Evolutionary conservation across 2,797 vertebrate genomes (phyloP).

Genomic region (Fratercula arctica): DNA sequence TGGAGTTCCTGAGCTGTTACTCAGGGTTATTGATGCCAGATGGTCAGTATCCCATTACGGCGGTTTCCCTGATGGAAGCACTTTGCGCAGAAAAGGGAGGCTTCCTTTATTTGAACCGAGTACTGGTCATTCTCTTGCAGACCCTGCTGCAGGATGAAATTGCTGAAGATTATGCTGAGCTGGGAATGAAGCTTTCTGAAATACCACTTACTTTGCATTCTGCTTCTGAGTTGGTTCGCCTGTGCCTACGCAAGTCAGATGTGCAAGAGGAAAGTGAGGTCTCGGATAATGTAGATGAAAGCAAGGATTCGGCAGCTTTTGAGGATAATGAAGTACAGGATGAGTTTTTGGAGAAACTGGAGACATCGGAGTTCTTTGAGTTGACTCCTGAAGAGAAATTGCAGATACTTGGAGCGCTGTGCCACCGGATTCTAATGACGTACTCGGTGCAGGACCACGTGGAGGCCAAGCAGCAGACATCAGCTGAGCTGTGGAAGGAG

Average conservation of each 20-base stretch:
- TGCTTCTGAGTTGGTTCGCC: slow-evolving; percentile 90
- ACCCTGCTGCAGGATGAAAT: slow-evolving; percentile 96
- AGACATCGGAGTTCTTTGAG: slow-evolving; percentile 93
- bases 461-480: slow-evolving; percentile 89
- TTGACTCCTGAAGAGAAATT: slow-evolving; percentile 91
- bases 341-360: slow-evolving; percentile 93
- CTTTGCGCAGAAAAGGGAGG: slow-evolving; percentile 91
- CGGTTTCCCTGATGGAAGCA: slow-evolving; percentile 90
- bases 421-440: slow-evolving; percentile 96
- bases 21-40: slow-evolving; percentile 91
- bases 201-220: slow-evolving; percentile 97
- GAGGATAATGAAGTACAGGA: slow-evolving; percentile 91
- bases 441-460: slow-evolving; percentile 96
- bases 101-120: slow-evolving; percentile 92
- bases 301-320: slow-evolving; percentile 78
- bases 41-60: slow-evolving; percentile 92
- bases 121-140: slow-evolving; percentile 92
- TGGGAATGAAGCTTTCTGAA: slow-evolving; percentile 94
- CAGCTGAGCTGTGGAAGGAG: slow-evolving; percentile 94
- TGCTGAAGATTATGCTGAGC: slow-evolving; percentile 94
- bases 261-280: slow-evolving; percentile 86
- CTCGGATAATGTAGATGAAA: slow-evolving; percentile 75
- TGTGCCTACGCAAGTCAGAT: slow-evolving; percentile 91
- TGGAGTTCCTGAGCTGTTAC: slow-evolving; percentile 94
- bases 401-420: slow-evolving; percentile 87